These are phyloP conservation scores for Coecobrya sp. DNA, from an alignment of 2,888 invertebrate genomes.

Conservation along the genomic window DNA sequence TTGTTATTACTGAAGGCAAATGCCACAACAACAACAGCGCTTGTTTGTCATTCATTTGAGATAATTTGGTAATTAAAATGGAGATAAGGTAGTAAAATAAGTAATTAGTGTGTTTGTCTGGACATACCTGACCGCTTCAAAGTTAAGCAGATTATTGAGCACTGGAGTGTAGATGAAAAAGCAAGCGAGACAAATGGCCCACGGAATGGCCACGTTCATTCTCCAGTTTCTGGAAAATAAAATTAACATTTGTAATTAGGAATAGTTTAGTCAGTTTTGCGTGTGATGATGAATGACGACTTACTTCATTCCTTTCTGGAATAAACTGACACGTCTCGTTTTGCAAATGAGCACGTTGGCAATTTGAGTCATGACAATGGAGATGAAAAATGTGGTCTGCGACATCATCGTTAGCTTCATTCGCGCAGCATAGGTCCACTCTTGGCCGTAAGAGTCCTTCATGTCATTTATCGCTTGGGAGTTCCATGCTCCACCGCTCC, in stretches of 20 bases:
- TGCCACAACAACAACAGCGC: neutral
- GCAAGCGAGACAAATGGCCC: slow-evolving; percentile 80
- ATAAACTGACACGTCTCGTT: slow-evolving; percentile 83
- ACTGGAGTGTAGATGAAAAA: slow-evolving; percentile 85
- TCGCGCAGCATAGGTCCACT: slow-evolving; percentile 83
- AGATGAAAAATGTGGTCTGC: slow-evolving; percentile 85
- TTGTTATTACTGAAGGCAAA: neutral
- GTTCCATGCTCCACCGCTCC: slow-evolving; percentile 79
- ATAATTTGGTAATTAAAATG: slow-evolving; percentile 49
- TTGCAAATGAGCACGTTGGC: slow-evolving; percentile 85
- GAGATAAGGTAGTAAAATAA: neutral
- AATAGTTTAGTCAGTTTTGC: no score
- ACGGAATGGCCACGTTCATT: slow-evolving; percentile 85
- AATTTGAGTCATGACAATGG: slow-evolving; percentile 85
- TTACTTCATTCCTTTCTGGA: slow-evolving; percentile 87
- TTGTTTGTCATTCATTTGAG: neutral
- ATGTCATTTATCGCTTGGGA: slow-evolving; percentile 83
- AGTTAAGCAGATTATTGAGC: slow-evolving; percentile 71
- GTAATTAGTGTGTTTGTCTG: neutral
- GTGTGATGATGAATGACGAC: no score
- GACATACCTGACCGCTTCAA: slow-evolving; percentile 71
- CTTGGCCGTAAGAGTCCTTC: slow-evolving; percentile 85
- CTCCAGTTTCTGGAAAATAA: slow-evolving; percentile 82
- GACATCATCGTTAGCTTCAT: slow-evolving; percentile 77
- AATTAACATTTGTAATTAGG: no score